phyloP scores from a whole-genome alignment of 1,140 invertebrate species.

The Microplitis mediator region DNA sequence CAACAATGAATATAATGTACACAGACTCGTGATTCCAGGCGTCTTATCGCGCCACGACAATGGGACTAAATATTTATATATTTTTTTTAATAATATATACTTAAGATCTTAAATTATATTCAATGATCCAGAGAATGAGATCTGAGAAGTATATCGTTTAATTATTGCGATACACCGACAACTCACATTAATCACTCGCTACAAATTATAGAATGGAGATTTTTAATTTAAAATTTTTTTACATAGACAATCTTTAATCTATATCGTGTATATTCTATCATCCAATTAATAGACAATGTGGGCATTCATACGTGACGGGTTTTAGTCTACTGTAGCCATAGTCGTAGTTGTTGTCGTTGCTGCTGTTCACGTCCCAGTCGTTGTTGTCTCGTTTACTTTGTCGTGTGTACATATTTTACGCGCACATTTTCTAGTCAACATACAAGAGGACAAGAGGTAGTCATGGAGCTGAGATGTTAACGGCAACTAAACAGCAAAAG shows the following conservation, averaged over 20 bases:
- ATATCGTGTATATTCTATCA: neutral
- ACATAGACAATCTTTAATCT: neutral
- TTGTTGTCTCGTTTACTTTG: too few relatives aligned
- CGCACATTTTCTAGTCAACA: conserved; percentile 7
- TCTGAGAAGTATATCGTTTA: neutral
- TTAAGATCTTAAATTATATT: too few relatives aligned
- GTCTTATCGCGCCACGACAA: conserved; percentile 45
- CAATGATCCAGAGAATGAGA: neutral
- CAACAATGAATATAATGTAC: conserved; percentile 13
- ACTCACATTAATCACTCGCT: neutral
- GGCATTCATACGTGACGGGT: conserved; percentile 11
- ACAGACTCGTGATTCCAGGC: conserved; percentile 46
- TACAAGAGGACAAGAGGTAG: conserved; percentile 6
- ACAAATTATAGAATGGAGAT: conserved; percentile 2
- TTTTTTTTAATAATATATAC: neutral
- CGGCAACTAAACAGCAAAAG: conserved; percentile 19
- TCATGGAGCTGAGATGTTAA: conserved; percentile 19
- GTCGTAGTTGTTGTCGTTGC: too few relatives aligned
- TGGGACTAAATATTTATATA: neutral
- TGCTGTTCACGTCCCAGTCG: too few relatives aligned
- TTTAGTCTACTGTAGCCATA: neutral
- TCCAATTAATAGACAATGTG: conserved; percentile 20
- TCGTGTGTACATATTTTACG: neutral
- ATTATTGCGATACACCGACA: neutral
- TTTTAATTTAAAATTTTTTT: neutral